Percentiles rank a stretch among this genome's conserved stretches.
Evolutionary conservation across 2,113 vertebrate species (phyloP).

Genomic region (Nannospalax galili): DNA sequence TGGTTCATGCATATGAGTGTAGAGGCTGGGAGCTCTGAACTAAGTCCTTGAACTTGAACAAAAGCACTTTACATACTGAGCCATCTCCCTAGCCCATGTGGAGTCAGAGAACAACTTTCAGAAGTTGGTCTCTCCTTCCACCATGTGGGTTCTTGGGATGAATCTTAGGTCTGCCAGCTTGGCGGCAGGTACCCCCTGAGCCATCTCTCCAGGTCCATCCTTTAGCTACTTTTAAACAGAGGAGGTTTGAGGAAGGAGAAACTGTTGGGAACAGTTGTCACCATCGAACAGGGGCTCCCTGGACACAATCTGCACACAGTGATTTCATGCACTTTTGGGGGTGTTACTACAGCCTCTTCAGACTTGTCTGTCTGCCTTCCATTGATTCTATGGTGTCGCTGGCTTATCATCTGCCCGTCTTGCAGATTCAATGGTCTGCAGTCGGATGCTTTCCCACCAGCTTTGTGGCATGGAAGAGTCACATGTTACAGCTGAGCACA

Average conservation of each 20-base stretch:
- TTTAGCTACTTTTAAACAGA: not conserved
- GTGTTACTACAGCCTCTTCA: not conserved
- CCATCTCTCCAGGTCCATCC: not conserved
- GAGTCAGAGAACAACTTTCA: not conserved
- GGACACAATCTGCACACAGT: conserved; percentile 9
- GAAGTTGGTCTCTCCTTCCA: not conserved
- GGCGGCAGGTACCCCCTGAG: too few species aligned
- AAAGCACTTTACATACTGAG: not conserved
- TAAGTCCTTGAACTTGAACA: not conserved
- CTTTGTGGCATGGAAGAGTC: not conserved
- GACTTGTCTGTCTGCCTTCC: not conserved
- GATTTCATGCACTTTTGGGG: too few species aligned
- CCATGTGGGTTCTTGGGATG: not conserved
- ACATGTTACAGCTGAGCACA: not conserved
- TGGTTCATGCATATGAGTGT: not conserved
- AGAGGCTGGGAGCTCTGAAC: not conserved
- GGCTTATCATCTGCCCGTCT: too few species aligned
- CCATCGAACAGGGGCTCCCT: not conserved
- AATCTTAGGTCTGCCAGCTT: not conserved
- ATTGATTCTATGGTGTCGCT: too few species aligned
- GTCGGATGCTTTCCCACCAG: not conserved
- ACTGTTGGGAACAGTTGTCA: not conserved
- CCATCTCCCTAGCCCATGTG: too few species aligned
- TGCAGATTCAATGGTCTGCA: not conserved
- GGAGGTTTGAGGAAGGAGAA: not conserved